These are phyloP conservation scores for Scrobipalpa atriplicella DNA, from an alignment of 2,888 invertebrate species.

Conservation along the genomic window DNA sequence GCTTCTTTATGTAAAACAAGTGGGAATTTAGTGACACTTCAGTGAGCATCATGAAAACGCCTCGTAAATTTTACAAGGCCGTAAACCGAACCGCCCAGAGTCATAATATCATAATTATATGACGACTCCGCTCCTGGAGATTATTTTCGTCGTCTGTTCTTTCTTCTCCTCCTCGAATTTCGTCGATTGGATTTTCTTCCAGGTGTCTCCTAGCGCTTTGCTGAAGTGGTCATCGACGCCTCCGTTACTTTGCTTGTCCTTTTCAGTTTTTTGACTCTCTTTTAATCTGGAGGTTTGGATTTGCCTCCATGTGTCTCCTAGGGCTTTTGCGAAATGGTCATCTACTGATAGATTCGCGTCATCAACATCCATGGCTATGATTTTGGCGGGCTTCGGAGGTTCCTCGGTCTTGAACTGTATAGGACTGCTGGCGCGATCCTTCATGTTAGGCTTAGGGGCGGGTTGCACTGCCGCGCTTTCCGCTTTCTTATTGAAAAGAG, in stretches of 20 bases:
- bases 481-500: slow-evolving; percentile 84
- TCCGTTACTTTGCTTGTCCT: slow-evolving; percentile 50
- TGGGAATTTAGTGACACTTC: slow-evolving; percentile 72
- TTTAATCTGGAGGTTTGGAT: slow-evolving; percentile 85
- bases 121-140: slow-evolving; percentile 77
- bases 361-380: slow-evolving; percentile 83
- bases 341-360: slow-evolving; percentile 88
- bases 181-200: slow-evolving; percentile 88
- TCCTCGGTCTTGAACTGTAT: slow-evolving; percentile 72
- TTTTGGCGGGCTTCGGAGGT: slow-evolving; percentile 64
- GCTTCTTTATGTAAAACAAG: slow-evolving; percentile 66
- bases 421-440: slow-evolving; percentile 77
- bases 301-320: slow-evolving; percentile 92
- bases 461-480: slow-evolving; percentile 54
- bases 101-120: slow-evolving; percentile 65
- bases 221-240: slow-evolving; percentile 95
- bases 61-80: slow-evolving; percentile 69
- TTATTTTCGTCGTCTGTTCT: slow-evolving; percentile 72
- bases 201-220: slow-evolving; percentile 93
- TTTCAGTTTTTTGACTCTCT: slow-evolving; percentile 63
- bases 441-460: slow-evolving; percentile 70
- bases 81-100: slow-evolving; percentile 61
- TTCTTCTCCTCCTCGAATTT: slow-evolving; percentile 70
- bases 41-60: slow-evolving; percentile 63
- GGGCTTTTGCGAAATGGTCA: slow-evolving; percentile 95